Evolutionary conservation across 2,888 invertebrate species (phyloP), one percentile per base, ranked within the genome.

Genomic region (Muschampia staudingeri): DNA sequence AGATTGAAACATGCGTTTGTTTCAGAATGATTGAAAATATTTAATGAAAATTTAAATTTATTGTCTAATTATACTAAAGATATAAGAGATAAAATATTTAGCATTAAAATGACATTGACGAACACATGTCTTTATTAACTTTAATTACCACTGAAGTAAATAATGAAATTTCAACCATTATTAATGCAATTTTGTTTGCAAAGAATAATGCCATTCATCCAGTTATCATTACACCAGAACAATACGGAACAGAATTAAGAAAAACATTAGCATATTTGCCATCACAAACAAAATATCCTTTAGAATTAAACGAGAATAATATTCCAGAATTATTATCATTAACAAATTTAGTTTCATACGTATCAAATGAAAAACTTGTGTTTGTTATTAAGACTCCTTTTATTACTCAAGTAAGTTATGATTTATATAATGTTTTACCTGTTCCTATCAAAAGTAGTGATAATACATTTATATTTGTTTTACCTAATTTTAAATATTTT

Each of bases 401-500:
- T 0, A n/a, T 56, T 19, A 56, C 56, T 19, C 56, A 56, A 19
- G 6, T 19, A 4, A 56, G 6, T 56, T 56, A 56, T 5, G 56
- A 56, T 56, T 56, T 56, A 56, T 56, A 56, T 56, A 7, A 56
- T 56, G 56, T 56, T 7, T 14, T 56, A n/a, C 56, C 56, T 19
- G 19, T 56, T n/a, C 56, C 56, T 7, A 56, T 56, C 5, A 16
- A 19, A 19, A 56, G 19, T 19, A 56, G 56, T 3, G 19, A 56
- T 56, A 56, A 56, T 56, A 56, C 56, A n/a, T 86, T 82, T 84
- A 48, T 85, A 44, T 87, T 86, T 42, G 76, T 87, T 78, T 82
- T 87, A 81, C 86, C 86, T 25, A 84, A 83, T 70, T 82, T 83
- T 78, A 81, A 86, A 81, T 84, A 87, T 69, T 82, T 86, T 83